phyloP scores from a whole-genome alignment of 2,888 invertebrate species.

The Rapana venosa region DNA sequence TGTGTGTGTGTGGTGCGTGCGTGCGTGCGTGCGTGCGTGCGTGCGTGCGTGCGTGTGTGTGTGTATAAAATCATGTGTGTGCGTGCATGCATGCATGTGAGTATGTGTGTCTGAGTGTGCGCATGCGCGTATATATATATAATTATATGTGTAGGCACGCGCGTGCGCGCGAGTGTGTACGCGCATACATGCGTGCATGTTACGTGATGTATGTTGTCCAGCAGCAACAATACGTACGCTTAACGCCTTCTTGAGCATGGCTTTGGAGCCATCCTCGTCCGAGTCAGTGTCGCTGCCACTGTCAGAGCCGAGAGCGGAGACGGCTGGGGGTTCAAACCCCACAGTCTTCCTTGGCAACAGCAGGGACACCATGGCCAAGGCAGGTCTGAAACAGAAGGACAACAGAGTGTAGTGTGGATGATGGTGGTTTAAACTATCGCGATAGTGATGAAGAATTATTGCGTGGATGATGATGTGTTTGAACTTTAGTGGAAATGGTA shows the following conservation, averaged over 20 bases:
- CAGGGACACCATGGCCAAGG: slow-evolving; percentile 27
- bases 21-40: too few relatives aligned
- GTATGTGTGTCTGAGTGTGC: too few relatives aligned
- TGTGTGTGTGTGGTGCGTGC: too few relatives aligned
- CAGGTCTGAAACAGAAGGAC: not conserved
- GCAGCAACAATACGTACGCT: not conserved
- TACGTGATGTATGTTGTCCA: too few relatives aligned
- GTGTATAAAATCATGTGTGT: too few relatives aligned
- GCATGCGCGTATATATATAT: not conserved
- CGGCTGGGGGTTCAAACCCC: slow-evolving; percentile 19
- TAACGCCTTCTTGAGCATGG: slow-evolving; percentile 30
- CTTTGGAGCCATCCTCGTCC: slow-evolving; percentile 8
- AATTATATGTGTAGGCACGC: not conserved
- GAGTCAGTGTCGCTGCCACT: slow-evolving; percentile 1
- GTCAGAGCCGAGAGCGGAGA: not conserved
- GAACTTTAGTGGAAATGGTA: too few relatives aligned
- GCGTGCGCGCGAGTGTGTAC: not conserved
- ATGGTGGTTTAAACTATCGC: not conserved
- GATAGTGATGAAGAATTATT: too few relatives aligned
- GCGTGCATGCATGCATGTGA: too few relatives aligned
- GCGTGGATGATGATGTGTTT: too few relatives aligned
- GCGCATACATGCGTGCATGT: not conserved
- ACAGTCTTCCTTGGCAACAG: slow-evolving; percentile 27
- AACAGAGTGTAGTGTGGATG: not conserved
- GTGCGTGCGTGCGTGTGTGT: too few relatives aligned